Evolutionary conservation across 2,797 vertebrate genomes (phyloP).

Genomic region (Adrianichthys oophorus): DNA sequence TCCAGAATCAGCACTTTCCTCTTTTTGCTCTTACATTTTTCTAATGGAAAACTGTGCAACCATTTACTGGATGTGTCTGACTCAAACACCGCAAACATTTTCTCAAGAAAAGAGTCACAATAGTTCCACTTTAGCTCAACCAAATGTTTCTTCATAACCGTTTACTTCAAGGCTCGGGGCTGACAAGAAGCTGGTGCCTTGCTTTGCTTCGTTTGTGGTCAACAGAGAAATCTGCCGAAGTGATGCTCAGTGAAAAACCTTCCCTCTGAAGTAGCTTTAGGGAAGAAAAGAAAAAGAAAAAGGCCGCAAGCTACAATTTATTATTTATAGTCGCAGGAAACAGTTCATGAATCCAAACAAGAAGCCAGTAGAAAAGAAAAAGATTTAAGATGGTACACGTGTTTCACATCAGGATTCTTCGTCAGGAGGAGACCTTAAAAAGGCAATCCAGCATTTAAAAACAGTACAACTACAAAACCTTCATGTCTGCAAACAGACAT

Average conservation of each 20-base stretch:
- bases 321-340: slow-evolving; percentile 25
- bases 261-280: slow-evolving; percentile 4
- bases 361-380: slow-evolving; percentile 28
- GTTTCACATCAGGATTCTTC: slow-evolving; percentile 19
- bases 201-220: slow-evolving; percentile 1
- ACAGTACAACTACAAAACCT: slow-evolving; percentile 29
- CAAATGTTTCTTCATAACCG: slow-evolving; percentile 17
- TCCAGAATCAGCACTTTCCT: not conserved
- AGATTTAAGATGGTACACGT: slow-evolving; percentile 40
- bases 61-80: slow-evolving; percentile 28
- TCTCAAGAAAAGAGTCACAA: slow-evolving; percentile 48
- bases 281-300: slow-evolving; percentile 11
- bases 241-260: not conserved
- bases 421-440: slow-evolving; percentile 16
- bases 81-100: slow-evolving; percentile 17
- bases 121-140: slow-evolving; percentile 8
- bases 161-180: slow-evolving; percentile 8
- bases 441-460: slow-evolving; percentile 40
- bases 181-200: slow-evolving; percentile 9
- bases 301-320: slow-evolving; percentile 10
- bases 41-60: slow-evolving; percentile 7
- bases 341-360: slow-evolving; percentile 40
- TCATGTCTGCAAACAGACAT: slow-evolving; percentile 29
- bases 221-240: not conserved
- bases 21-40: not conserved